Evolutionary conservation across 2,797 vertebrate genomes (phyloP).

Genomic region (Fundulus diaphanus): DNA sequence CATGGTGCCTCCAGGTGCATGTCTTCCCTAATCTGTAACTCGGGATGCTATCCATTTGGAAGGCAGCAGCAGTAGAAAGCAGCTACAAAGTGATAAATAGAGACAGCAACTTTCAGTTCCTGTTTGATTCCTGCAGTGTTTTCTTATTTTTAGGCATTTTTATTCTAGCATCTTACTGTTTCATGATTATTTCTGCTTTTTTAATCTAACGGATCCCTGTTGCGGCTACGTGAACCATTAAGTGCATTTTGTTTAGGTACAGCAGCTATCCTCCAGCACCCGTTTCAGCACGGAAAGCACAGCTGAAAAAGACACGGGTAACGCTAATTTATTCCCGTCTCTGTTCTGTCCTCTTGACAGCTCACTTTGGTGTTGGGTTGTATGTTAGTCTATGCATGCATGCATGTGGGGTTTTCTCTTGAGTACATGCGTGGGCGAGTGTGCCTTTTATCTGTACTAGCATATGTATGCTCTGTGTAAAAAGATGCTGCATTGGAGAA

Average conservation of each 20-base stretch:
- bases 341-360: slow-evolving; percentile 23
- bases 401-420: not conserved
- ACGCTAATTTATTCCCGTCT: slow-evolving; percentile 21
- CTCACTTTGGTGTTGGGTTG: slow-evolving; percentile 15
- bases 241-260: slow-evolving; percentile 29
- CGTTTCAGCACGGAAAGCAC: slow-evolving; percentile 7
- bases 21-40: slow-evolving; percentile 19
- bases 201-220: slow-evolving; percentile 14
- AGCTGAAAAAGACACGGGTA: slow-evolving; percentile 8
- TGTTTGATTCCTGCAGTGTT: slow-evolving; percentile 31
- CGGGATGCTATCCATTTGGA: slow-evolving; percentile 24
- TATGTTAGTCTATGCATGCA: slow-evolving; percentile 5
- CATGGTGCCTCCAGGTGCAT: slow-evolving; percentile 26
- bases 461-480: slow-evolving; percentile 10
- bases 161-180: slow-evolving; percentile 44
- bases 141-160: slow-evolving; percentile 33
- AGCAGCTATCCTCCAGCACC: not conserved
- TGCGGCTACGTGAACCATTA: slow-evolving; percentile 21
- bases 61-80: slow-evolving; percentile 33
- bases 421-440: slow-evolving; percentile 7
- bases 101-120: slow-evolving; percentile 25
- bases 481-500: not conserved
- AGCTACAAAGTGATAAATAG: slow-evolving; percentile 40
- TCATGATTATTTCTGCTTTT: slow-evolving; percentile 12
- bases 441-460: slow-evolving; percentile 10